These are phyloP conservation scores for Cryptoprocta ferox DNA, from an alignment of 2,797 vertebrate genomes.

Conservation along the genomic window DNA sequence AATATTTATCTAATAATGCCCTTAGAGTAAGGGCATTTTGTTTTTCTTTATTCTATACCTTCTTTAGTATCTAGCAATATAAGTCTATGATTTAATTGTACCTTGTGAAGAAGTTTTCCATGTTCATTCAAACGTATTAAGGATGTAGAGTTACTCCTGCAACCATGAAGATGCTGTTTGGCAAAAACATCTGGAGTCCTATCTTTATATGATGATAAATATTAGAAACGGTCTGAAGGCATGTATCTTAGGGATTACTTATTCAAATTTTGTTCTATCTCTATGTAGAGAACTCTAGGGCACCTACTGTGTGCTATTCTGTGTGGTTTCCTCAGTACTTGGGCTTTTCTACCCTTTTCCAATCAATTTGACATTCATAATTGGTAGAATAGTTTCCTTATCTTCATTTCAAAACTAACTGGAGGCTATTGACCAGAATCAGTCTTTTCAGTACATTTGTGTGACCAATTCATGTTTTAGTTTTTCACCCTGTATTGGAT, in stretches of 20 bases:
- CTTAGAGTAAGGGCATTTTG: not conserved
- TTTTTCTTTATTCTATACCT: not conserved
- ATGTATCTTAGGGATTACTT: not conserved
- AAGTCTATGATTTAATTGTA: not conserved
- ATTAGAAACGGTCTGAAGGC: not conserved
- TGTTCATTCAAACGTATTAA: not conserved
- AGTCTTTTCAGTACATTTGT: not conserved
- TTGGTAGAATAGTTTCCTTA: not conserved
- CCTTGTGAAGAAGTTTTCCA: not conserved
- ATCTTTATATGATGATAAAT: not conserved
- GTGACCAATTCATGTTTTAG: not conserved
- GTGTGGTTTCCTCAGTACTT: not conserved
- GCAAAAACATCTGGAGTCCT: not conserved
- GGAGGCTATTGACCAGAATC: not conserved
- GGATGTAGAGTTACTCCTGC: not conserved
- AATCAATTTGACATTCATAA: not conserved
- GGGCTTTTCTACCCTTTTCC: not conserved
- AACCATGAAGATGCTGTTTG: not conserved
- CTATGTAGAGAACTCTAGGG: not conserved
- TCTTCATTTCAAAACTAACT: not conserved
- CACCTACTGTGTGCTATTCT: not conserved
- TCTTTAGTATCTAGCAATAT: not conserved
- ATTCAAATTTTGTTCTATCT: not conserved
- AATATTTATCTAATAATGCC: not conserved
- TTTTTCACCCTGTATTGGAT: not conserved